Conservation (phyloP, 1,140 invertebrate genomes). For the Macrostomum lignano region DNA sequence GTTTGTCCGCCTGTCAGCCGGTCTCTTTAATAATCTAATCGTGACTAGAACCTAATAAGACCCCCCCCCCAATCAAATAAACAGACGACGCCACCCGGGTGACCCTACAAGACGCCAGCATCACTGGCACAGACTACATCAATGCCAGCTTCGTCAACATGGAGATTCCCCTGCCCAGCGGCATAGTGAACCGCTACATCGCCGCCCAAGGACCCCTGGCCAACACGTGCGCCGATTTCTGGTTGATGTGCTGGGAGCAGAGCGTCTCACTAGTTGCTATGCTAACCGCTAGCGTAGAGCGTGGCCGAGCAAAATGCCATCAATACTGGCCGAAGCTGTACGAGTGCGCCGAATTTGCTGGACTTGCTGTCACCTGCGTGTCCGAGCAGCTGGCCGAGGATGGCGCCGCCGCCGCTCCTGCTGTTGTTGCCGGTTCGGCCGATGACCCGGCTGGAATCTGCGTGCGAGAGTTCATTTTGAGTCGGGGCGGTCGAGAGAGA, state of each 20-base stretch:
- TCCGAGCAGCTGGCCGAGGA: constrained; percentile 35
- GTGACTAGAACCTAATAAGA: constrained; percentile 2
- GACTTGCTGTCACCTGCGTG: constrained; percentile 41
- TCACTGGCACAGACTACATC: constrained; percentile 63
- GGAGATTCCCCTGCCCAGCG: too few species aligned
- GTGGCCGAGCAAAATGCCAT: constrained; percentile 56
- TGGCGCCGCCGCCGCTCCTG: neutral
- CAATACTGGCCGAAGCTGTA: constrained; percentile 77
- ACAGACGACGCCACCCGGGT: constrained; percentile 71
- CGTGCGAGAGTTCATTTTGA: too few species aligned
- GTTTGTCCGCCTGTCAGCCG: constrained; percentile 5
- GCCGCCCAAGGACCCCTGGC: constrained; percentile 72
- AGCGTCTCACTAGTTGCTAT: constrained; percentile 57
- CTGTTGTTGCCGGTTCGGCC: neutral
- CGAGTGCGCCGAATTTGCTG: constrained; percentile 41
- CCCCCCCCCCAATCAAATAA: neutral
- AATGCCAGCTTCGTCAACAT: constrained; percentile 82
- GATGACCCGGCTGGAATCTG: too few species aligned
- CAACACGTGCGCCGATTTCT: constrained; percentile 68
- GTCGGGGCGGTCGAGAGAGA: too few species aligned
- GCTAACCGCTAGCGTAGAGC: constrained; percentile 71
- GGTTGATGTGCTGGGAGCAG: constrained; percentile 81
- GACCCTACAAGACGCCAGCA: constrained; percentile 39
- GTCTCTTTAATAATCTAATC: constrained; percentile 2
- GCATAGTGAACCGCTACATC: constrained; percentile 74